phyloP scores from a whole-genome alignment of 2,113 vertebrate species.

The Trachemys scripta region DNA sequence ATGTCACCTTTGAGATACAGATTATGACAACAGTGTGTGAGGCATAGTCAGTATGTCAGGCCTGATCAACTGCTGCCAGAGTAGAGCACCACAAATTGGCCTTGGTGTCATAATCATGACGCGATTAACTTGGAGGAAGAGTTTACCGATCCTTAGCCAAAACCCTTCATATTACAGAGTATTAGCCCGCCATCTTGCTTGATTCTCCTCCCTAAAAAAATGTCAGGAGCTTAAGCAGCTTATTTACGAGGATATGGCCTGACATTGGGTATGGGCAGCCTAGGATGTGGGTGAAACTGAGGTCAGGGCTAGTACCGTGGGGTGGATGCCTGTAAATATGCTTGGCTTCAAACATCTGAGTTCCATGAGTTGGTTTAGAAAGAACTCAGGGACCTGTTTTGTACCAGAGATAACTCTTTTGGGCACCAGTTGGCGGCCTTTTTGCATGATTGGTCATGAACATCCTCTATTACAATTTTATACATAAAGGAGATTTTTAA shows the following conservation, averaged over 20 bases:
- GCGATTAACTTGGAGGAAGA: neutral
- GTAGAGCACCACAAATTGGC: too few relatives aligned
- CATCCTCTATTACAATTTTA: neutral
- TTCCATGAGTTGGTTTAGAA: neutral
- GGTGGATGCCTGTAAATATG: neutral
- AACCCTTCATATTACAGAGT: neutral
- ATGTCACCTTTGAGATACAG: too few relatives aligned
- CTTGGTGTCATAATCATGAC: too few relatives aligned
- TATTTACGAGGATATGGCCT: neutral
- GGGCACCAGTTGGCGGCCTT: neutral
- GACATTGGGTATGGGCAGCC: neutral
- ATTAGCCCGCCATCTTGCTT: neutral
- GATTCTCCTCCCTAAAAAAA: neutral
- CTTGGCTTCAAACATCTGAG: neutral
- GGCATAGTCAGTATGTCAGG: too few relatives aligned
- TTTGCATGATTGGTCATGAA: neutral
- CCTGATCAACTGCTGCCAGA: too few relatives aligned
- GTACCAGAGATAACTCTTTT: neutral
- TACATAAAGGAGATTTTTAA: neutral
- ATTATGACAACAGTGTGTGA: too few relatives aligned
- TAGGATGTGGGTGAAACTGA: neutral
- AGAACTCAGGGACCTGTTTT: neutral
- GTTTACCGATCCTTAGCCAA: neutral
- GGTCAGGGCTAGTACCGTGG: neutral
- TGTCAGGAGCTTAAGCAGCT: neutral